Base-by-base conservation (phyloP, 2,888 invertebrate genomes). In the Brenthis daphne region DNA sequence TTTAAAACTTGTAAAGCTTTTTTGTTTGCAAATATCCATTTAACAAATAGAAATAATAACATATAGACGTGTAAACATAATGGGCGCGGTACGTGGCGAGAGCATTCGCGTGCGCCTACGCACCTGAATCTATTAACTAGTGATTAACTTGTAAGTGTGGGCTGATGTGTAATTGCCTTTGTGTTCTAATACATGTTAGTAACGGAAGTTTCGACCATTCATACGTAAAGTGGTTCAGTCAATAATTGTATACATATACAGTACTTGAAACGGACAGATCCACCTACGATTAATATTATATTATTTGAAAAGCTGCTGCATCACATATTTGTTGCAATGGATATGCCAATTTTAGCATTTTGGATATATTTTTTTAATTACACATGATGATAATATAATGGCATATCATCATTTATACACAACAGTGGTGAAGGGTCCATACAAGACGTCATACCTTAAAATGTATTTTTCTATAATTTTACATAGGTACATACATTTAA, bases 101-200 rank as follows among this genome's bases (percentile, higher is more conserved):
- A 70, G 75, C 77, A 74, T 78, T 77, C 76, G 78, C 80, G 76
- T 78, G 82, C 81, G 81, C 90, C 90, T 78, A 90, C 90, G 82
- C 84, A 77, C 14, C 76, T 79, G 86, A 85, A 87, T 88, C 82
- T 78, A 86, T 89, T 87, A 86, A 77, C 78, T 72, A 79, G 79
- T 81, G 88, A 90, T 91, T 90, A 87, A 90, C 87, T 88, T 86
- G 88, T 89, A 82, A 82, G 85, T 82, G 88, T 88, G 85, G 87
- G 88, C 73, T 58, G 82, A 70, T 68, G 64, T 80, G 80, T 83
- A 83, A 84, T 85, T 77, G 83, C 84, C 80, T 85, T 87, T 87
- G 87, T 87, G 74, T 75, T 76, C 70, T 67, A 65, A 70, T 68
- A 71, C 69, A 73, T 70, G 68, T 74, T 78, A 77, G 79, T 76